Conservation (phyloP, 2,888 invertebrate species). For the Stictocephala bisonia region DNA sequence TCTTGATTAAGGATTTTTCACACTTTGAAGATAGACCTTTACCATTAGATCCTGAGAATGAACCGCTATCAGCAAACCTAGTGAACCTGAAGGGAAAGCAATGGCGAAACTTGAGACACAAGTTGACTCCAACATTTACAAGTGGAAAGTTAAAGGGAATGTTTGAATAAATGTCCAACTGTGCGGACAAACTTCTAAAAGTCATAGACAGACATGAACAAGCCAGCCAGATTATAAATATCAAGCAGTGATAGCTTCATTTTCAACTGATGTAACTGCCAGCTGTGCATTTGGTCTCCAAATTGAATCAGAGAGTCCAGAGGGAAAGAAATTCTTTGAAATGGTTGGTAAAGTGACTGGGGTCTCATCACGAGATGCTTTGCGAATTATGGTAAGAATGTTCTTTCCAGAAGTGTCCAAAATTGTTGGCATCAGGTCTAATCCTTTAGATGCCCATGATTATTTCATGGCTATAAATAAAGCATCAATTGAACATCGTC, state of each 20-base stretch:
- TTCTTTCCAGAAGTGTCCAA: neutral
- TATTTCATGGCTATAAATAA: slow-evolving; percentile 65
- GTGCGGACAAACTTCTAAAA: slow-evolving; percentile 59
- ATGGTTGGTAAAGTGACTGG: slow-evolving; percentile 38
- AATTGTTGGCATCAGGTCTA: neutral
- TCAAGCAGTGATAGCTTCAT: slow-evolving; percentile 56
- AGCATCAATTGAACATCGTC: slow-evolving; percentile 48
- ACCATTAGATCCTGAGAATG: slow-evolving; percentile 21
- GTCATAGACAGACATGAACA: no score
- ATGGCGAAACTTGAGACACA: slow-evolving; percentile 66
- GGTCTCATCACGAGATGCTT: neutral
- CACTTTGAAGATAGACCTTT: slow-evolving; percentile 31
- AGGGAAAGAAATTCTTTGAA: slow-evolving; percentile 68
- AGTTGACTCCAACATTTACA: slow-evolving; percentile 67
- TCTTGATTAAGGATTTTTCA: slow-evolving; percentile 38
- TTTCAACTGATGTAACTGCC: slow-evolving; percentile 60
- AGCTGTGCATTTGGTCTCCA: slow-evolving; percentile 64
- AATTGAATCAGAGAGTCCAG: slow-evolving; percentile 70
- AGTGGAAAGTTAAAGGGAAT: slow-evolving; percentile 67
- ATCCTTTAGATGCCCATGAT: slow-evolving; percentile 50
- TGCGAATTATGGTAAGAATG: neutral
- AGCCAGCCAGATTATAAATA: no score
- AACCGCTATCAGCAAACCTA: slow-evolving; percentile 41
- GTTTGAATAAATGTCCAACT: slow-evolving; percentile 63
- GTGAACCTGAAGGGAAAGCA: slow-evolving; percentile 62